phyloP scores from a whole-genome alignment of 2,113 vertebrate species.

The Meles meles region DNA sequence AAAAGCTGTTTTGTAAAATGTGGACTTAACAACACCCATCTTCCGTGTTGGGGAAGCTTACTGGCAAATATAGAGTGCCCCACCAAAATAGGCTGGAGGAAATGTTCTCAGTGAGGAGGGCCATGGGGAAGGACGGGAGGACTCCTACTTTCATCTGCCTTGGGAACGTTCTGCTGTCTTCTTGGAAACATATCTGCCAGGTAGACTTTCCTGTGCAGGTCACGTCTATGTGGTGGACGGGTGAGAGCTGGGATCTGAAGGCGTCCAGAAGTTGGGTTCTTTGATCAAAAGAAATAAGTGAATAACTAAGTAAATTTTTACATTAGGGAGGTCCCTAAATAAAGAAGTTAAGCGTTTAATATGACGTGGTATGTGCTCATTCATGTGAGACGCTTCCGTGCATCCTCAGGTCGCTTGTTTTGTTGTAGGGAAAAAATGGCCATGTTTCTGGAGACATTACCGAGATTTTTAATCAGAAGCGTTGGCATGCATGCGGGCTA shows the following conservation, averaged over 20 bases:
- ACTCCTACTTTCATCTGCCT: fast-evolving
- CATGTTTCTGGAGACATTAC: background rate
- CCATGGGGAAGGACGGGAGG: fast-evolving
- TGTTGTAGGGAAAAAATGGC: background rate
- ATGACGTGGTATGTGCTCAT: background rate
- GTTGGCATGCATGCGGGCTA: background rate
- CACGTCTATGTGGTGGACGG: fast-evolving
- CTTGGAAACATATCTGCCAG: background rate
- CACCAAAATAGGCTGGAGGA: fast-evolving
- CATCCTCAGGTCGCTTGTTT: background rate
- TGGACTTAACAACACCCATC: background rate
- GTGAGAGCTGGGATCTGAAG: fast-evolving
- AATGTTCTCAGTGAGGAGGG: too few species aligned
- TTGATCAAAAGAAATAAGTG: background rate
- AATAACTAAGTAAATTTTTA: background rate
- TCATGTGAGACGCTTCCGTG: background rate
- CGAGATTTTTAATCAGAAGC: background rate
- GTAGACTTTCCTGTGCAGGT: fast-evolving
- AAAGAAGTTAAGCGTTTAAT: background rate
- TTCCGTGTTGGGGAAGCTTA: background rate
- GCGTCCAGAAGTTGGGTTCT: background rate
- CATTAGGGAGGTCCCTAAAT: background rate
- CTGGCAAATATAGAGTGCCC: background rate
- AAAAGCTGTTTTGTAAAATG: background rate
- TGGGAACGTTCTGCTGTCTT: fast-evolving